phyloP scores from a whole-genome alignment of 1,140 invertebrate genomes.

The Musca vetustissima region DNA sequence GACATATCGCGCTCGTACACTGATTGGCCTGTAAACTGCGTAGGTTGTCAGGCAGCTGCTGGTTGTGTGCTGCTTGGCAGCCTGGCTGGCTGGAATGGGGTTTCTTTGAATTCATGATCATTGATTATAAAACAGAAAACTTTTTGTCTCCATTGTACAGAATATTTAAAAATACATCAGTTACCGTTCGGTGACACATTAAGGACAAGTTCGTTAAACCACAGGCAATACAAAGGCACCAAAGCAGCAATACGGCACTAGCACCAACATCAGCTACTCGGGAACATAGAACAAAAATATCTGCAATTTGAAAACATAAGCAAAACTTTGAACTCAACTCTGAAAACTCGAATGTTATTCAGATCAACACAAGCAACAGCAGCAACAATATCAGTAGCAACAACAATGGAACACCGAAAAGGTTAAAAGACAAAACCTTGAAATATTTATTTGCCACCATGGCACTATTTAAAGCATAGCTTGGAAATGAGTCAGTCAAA shows the following conservation, averaged over 20 bases:
- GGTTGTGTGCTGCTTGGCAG: not conserved
- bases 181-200: constrained; percentile 23
- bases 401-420: not conserved
- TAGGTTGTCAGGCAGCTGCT: constrained; percentile 13
- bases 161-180: constrained; percentile 24
- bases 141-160: constrained; percentile 8
- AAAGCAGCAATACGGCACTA: not conserved
- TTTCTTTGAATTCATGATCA: constrained; percentile 23
- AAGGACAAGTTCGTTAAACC: constrained; percentile 23
- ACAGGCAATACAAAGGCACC: not conserved
- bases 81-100: not conserved
- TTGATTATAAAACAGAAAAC: constrained; percentile 14
- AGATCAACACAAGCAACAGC: too few species aligned
- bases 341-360: too few species aligned
- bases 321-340: constrained; percentile 14
- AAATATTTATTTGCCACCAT: not conserved
- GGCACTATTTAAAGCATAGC: too few species aligned
- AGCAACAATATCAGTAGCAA: too few species aligned
- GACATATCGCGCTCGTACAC: not conserved
- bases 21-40: constrained; percentile 8
- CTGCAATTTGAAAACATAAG: constrained; percentile 2
- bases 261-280: not conserved
- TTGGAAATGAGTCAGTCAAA: too few species aligned
- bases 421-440: constrained; percentile 20
- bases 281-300: not conserved